Percentiles rank a stretch among this genome's conserved stretches.
Conservation (phyloP, 2,888 invertebrate species). For the Phanerotoma sp. region DNA sequence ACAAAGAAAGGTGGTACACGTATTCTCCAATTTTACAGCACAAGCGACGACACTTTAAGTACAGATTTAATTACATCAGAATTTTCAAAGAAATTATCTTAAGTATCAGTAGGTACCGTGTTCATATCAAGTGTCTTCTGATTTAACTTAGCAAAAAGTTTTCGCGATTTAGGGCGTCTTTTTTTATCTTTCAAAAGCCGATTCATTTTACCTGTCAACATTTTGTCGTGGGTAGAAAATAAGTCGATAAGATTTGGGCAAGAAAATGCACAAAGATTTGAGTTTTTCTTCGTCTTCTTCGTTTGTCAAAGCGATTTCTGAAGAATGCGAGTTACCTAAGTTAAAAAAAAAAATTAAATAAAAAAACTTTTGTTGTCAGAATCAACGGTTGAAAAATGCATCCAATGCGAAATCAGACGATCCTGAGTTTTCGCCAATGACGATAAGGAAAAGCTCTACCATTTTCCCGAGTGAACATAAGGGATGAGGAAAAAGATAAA, state of each 20-base stretch:
- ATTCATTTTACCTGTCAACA: conserved; percentile 4
- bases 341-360: no score
- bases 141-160: no score
- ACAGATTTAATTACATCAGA: no score
- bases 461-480: conserved; percentile 11
- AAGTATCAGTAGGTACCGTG: no score
- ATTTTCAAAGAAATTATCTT: no score
- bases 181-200: conserved; percentile 3
- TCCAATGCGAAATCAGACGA: conserved; percentile 25
- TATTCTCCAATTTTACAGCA: no score
- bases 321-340: conserved; percentile 4
- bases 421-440: conserved; percentile 7
- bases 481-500: conserved; percentile 19
- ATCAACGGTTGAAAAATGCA: conserved; percentile 28
- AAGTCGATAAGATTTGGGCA: conserved; percentile 13
- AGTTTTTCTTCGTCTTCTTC: background rate
- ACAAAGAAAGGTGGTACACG: conserved; percentile 7
- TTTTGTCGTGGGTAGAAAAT: background rate
- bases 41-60: no score
- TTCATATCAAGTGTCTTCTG: no score
- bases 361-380: conserved; percentile 11
- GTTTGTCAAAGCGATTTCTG: conserved; percentile 16
- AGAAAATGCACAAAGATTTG: conserved; percentile 6
- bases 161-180: no score
- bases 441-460: background rate